A percentile compares a stretch with the other conserved stretches of the same genome.
These are phyloP conservation scores for Falco naumanni DNA, from an alignment of 2,797 vertebrate genomes.

Conservation along the genomic window DNA sequence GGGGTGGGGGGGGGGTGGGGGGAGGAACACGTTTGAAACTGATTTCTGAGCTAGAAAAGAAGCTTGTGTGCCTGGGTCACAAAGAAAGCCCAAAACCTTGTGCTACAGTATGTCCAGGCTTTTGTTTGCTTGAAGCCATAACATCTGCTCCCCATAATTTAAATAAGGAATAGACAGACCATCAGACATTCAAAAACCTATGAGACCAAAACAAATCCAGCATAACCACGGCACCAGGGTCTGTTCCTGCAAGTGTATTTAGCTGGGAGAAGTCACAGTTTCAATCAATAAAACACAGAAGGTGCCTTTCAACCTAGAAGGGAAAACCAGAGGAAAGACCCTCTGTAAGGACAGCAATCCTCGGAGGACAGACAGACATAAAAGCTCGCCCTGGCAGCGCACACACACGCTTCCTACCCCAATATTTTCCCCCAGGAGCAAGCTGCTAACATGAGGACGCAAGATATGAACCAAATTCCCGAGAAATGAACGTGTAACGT, in stretches of 20 bases:
- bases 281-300: neutral
- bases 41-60: slow-evolving; percentile 5
- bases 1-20: no score
- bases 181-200: slow-evolving; percentile 38
- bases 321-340: neutral
- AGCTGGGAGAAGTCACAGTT: neutral
- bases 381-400: neutral
- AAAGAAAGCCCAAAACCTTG: neutral
- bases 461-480: neutral
- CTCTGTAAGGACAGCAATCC: neutral
- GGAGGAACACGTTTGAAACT: neutral
- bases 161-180: slow-evolving; percentile 53
- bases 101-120: slow-evolving; percentile 21
- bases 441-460: neutral
- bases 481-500: fast-evolving
- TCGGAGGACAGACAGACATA: neutral
- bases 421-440: neutral
- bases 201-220: slow-evolving; percentile 12
- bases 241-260: neutral
- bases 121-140: slow-evolving; percentile 47
- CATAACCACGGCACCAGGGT: neutral
- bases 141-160: slow-evolving; percentile 56
- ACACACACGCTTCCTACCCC: no score
- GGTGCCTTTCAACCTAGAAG: neutral
- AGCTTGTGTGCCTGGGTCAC: slow-evolving; percentile 1